Percentiles rank a stretch among this genome's conserved stretches.
Evolutionary conservation across 2,888 invertebrate species (phyloP).

Genomic region (Siphonodentalium dalli): DNA sequence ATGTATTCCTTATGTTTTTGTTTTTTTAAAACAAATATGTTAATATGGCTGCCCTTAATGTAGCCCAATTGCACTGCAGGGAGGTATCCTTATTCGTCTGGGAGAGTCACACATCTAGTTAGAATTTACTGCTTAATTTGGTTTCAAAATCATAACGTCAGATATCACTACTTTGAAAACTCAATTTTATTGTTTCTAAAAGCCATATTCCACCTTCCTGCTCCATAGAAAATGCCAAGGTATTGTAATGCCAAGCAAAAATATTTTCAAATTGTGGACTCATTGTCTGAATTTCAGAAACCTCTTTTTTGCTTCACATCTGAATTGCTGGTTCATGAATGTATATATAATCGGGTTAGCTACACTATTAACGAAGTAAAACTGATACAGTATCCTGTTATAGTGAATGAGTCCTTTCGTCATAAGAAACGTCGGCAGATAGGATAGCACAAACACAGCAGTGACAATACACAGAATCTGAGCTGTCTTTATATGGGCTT

Average conservation of each 20-base stretch:
- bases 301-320: constrained; percentile 13
- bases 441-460: constrained; percentile 33
- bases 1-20: too few species aligned
- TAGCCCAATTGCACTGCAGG: too few species aligned
- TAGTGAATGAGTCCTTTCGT: constrained; percentile 18
- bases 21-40: too few species aligned
- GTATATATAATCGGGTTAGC: constrained; percentile 44
- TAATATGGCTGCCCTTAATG: too few species aligned
- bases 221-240: background rate
- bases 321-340: constrained; percentile 36
- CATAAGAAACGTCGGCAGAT: constrained; percentile 36
- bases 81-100: too few species aligned
- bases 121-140: too few species aligned
- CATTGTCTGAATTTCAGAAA: constrained; percentile 3
- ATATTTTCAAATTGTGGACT: background rate
- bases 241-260: background rate
- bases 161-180: too few species aligned
- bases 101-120: too few species aligned
- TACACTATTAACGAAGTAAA: constrained; percentile 39
- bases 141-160: too few species aligned
- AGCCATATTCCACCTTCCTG: too few species aligned
- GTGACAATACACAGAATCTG: constrained; percentile 37
- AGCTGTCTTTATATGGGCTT: constrained; percentile 35
- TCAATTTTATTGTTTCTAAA: too few species aligned
- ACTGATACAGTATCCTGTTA: constrained; percentile 31